Evolutionary conservation across 2,113 vertebrate genomes (phyloP).

Genomic region (Mus pahari): DNA sequence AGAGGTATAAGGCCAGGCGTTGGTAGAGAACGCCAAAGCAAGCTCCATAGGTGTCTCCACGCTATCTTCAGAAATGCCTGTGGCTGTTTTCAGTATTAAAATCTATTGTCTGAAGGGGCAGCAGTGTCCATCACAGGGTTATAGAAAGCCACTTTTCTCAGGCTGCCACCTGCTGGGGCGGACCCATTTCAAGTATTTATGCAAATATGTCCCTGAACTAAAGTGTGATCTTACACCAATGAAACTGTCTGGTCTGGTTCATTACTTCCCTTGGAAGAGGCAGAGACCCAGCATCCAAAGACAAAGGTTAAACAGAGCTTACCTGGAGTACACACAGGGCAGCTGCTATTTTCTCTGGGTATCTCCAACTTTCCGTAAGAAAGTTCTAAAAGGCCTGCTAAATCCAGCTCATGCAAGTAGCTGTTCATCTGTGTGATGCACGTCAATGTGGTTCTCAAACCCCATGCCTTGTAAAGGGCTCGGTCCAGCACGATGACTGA

Average conservation of each 20-base stretch:
- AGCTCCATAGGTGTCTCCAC: neutral
- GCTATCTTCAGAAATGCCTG: neutral
- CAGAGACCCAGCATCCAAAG: neutral
- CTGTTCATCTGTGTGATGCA: neutral
- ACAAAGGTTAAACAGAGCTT: neutral
- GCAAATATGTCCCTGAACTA: slow-evolving; percentile 76
- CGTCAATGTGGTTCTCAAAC: neutral
- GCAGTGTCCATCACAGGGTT: neutral
- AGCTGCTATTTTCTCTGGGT: neutral
- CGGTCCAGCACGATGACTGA: neutral
- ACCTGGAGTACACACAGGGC: neutral
- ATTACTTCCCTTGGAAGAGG: slow-evolving; percentile 35
- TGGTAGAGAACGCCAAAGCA: neutral
- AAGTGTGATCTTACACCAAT: slow-evolving; percentile 76
- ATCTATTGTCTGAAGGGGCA: neutral
- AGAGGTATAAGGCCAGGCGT: neutral
- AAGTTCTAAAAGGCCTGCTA: neutral
- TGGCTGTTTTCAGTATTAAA: neutral
- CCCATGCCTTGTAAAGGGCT: neutral
- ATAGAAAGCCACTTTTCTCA: slow-evolving; percentile 55
- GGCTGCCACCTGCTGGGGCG: slow-evolving; percentile 53
- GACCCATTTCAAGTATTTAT: slow-evolving; percentile 77
- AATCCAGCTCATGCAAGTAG: neutral
- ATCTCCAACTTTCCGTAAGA: neutral
- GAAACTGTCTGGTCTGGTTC: slow-evolving; percentile 45